These are phyloP conservation scores for Hippocampus barbouri DNA, from an alignment of 2,113 vertebrate genomes.

Conservation along the genomic window DNA sequence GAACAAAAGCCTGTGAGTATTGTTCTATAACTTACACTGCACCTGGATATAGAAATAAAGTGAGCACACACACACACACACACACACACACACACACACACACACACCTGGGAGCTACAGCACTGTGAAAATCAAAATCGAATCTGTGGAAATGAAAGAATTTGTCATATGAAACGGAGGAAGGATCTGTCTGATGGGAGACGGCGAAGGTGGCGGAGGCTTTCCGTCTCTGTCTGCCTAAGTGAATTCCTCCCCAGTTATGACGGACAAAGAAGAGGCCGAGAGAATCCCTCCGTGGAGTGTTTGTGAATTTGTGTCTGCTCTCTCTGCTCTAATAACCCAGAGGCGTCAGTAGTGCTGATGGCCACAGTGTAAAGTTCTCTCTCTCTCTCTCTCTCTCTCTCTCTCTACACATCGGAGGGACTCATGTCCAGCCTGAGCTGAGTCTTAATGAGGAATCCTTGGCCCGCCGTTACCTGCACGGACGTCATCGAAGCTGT, in stretches of 20 bases:
- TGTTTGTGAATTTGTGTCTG: slow-evolving; percentile 10
- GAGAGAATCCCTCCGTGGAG: slow-evolving; percentile 2
- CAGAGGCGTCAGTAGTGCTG: slow-evolving; percentile 34
- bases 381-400: not conserved
- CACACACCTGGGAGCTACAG: slow-evolving; percentile 8
- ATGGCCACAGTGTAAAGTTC: slow-evolving; percentile 20
- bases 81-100: slow-evolving; percentile 7
- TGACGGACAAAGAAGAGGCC: not conserved
- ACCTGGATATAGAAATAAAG: slow-evolving; percentile 1
- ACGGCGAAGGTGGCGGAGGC: slow-evolving; percentile 9
- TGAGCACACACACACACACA: slow-evolving; percentile 14
- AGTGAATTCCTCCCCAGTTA: slow-evolving; percentile 53
- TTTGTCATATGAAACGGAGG: slow-evolving; percentile 56
- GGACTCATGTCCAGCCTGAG: not conserved
- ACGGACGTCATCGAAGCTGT: not conserved
- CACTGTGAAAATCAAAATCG: slow-evolving; percentile 45
- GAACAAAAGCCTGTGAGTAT: no score
- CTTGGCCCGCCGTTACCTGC: not conserved
- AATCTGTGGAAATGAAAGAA: slow-evolving; percentile 62
- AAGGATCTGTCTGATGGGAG: slow-evolving; percentile 16
- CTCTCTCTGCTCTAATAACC: slow-evolving; percentile 26
- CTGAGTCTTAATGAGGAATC: slow-evolving; percentile 16
- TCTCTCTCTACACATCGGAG: slow-evolving; percentile 7
- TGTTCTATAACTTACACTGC: not conserved
- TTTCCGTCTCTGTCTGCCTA: slow-evolving; percentile 45